Evolutionary conservation across 1,140 invertebrate genomes (phyloP), one percentile per base, ranked within the genome.

Genomic region (Glossosoma conforme): DNA sequence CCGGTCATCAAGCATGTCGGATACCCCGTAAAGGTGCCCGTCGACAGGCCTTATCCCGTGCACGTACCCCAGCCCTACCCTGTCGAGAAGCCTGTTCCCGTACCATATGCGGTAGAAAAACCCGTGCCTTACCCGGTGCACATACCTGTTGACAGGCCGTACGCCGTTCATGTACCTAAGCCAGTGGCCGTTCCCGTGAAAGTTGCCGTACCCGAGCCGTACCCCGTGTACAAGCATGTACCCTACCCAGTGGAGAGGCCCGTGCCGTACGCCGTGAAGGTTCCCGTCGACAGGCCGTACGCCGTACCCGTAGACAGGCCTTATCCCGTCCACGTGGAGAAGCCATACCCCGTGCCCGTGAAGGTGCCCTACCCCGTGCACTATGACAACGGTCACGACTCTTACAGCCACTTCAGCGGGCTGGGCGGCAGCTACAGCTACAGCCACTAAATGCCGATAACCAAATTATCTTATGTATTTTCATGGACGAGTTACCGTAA

Each of bases 221-320:
- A 78, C 64, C 63, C 70, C 19, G 73, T 75, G n/a, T 70, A 76
- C 57, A 78, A 79, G 61, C 74, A 76, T 28, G 68, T 79, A n/a
- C 80, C 78, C 11, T 73, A 76, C 60, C 72, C 79, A 40, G 81
- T 85, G 24, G 79, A 84, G 60, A 82, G 77, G 54, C 80, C 74
- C 20, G 78, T 83, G 28, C 77, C 83, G 11, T 78, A 80, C 56
- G 76, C 81, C 44, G 81, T 85, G 25, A 76, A 76, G 59, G 73
- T 76, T 9, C 76, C 77, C 52, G 74, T 80, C 35, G 77, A 80
- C 62, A 76, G 78, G 75, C 62, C 73, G 62, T 77, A 77, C 63
- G 77, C 78, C 38, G 77, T 80, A 2, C 68, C 71, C 38, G 69
- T 80, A 14, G 74, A 77, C 24, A 71, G 63, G 51, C 69, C 60